Conservation (phyloP, 2,113 vertebrate genomes). For the Mesembrinibis cayennensis region DNA sequence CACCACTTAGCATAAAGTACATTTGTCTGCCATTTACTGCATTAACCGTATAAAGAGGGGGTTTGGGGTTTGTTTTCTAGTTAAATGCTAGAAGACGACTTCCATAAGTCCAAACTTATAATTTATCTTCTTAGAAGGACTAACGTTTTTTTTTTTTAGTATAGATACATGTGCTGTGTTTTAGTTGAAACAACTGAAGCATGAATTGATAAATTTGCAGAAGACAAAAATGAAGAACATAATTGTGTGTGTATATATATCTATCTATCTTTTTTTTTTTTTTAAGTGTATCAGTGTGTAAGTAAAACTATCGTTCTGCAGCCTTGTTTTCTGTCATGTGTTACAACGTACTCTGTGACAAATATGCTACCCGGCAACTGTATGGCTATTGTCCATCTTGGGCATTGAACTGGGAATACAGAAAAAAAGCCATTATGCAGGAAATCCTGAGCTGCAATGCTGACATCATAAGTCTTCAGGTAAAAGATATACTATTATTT, state of each 20-base stretch:
- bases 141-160: not conserved
- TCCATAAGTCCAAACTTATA: not conserved
- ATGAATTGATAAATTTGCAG: not conserved
- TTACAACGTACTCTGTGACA: slow-evolving; percentile 98
- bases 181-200: not conserved
- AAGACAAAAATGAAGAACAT: not conserved
- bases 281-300: slow-evolving; percentile 24
- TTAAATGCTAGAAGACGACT: not conserved
- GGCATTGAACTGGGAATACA: slow-evolving; percentile 97
- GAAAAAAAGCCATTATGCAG: slow-evolving; percentile 99
- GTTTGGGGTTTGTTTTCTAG: not conserved
- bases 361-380: slow-evolving; percentile 95
- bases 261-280: not conserved
- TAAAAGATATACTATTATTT: slow-evolving; percentile 50
- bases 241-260: not conserved
- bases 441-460: slow-evolving; percentile 94
- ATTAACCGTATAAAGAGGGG: not conserved
- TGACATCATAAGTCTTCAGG: slow-evolving; percentile 98
- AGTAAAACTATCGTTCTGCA: slow-evolving; percentile 69
- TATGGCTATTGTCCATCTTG: slow-evolving; percentile 98
- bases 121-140: not conserved
- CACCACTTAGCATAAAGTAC: not conserved
- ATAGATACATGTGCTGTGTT: not conserved
- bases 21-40: not conserved
- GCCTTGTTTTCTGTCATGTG: slow-evolving; percentile 99